Percentiles rank a stretch among this genome's conserved stretches.
Evolutionary conservation across 2,888 invertebrate species (phyloP).

Genomic region (Synanthedon tipuliformis): DNA sequence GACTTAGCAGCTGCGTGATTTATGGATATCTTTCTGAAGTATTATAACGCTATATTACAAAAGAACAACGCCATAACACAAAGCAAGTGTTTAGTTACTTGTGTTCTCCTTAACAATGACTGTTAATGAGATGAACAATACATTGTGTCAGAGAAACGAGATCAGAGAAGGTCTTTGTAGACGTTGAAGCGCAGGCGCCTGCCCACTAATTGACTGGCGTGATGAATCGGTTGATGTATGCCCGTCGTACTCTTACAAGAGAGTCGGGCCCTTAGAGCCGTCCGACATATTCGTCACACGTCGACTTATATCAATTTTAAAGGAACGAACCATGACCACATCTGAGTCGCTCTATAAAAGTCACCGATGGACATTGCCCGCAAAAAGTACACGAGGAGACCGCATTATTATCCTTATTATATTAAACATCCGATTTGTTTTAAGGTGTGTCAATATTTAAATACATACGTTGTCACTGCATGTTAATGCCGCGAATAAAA

Average conservation of each 20-base stretch:
- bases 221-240: slow-evolving; percentile 54
- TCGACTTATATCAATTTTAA: slow-evolving; percentile 27
- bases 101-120: slow-evolving; percentile 24
- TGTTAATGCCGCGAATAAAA: too few species aligned
- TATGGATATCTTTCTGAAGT: too few species aligned
- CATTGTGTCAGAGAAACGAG: slow-evolving; percentile 12
- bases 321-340: slow-evolving; percentile 28
- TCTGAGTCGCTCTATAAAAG: slow-evolving; percentile 17
- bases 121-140: slow-evolving; percentile 12
- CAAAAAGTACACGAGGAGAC: too few species aligned
- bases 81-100: slow-evolving; percentile 3
- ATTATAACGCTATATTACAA: too few species aligned
- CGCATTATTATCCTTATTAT: too few species aligned
- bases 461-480: too few species aligned
- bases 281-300: slow-evolving; percentile 34
- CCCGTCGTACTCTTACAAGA: slow-evolving; percentile 16
- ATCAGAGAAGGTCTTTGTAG: slow-evolving; percentile 17
- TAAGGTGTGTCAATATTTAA: too few species aligned
- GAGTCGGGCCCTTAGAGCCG: slow-evolving; percentile 27
- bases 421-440: too few species aligned
- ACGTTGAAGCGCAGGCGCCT: slow-evolving; percentile 11
- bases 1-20: too few species aligned
- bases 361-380: background rate
- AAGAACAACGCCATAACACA: too few species aligned
- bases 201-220: slow-evolving; percentile 49